Conservation (phyloP, 2,113 vertebrate species). For the Podarcis muralis region DNA sequence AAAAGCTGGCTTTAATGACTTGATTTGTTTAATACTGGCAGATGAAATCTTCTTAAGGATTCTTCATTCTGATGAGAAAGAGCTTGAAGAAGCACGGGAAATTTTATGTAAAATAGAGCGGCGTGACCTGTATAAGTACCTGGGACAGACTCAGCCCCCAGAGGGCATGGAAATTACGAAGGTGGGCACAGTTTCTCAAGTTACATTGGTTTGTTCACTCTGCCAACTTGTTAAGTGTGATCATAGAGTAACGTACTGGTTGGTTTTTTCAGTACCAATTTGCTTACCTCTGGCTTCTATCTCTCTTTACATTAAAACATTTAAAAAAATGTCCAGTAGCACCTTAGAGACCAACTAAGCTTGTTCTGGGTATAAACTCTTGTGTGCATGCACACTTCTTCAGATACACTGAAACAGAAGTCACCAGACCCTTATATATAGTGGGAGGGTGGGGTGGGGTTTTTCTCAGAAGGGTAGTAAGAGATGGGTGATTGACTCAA, state of each 20-base stretch:
- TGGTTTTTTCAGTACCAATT: neutral
- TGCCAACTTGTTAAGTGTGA: neutral
- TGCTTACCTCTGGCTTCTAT: neutral
- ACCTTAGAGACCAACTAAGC: too few species aligned
- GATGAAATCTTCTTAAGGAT: slow-evolving; percentile 92
- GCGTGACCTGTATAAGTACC: slow-evolving; percentile 87
- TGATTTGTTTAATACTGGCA: slow-evolving; percentile 64
- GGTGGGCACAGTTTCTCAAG: slow-evolving; percentile 60
- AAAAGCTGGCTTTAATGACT: neutral
- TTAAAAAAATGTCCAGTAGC: too few species aligned
- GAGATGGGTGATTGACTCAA: too few species aligned
- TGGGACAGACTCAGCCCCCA: slow-evolving; percentile 82
- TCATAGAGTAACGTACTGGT: neutral
- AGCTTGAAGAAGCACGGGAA: slow-evolving; percentile 78
- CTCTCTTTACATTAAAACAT: too few species aligned
- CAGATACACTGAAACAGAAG: too few species aligned
- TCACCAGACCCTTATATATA: too few species aligned
- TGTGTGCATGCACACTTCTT: too few species aligned
- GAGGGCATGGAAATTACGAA: slow-evolving; percentile 17
- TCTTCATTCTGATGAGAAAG: slow-evolving; percentile 80
- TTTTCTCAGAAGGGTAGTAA: too few species aligned
- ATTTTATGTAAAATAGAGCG: slow-evolving; percentile 85
- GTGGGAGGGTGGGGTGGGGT: too few species aligned
- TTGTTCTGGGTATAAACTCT: too few species aligned
- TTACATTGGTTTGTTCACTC: neutral